phyloP scores from a whole-genome alignment of 2,113 vertebrate species.

The Anolis carolinensis region DNA sequence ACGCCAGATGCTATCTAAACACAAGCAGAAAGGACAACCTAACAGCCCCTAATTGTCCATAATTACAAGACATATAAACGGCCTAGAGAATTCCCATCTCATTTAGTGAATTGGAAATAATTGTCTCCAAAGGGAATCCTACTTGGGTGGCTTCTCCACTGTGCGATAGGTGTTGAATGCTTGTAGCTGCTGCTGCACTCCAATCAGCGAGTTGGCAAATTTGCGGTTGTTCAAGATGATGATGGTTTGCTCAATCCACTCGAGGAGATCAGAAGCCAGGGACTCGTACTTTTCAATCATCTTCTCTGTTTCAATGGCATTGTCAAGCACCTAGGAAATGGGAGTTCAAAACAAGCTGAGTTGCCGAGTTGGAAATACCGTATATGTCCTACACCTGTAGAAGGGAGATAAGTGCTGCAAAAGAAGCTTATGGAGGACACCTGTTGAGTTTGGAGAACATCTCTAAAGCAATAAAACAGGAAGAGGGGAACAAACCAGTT shows the following conservation, averaged over 20 bases:
- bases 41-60: not conserved
- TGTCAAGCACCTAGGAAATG: conserved; percentile 87
- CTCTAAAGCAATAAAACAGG: not conserved
- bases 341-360: conserved; percentile 33
- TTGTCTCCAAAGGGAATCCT: conserved; percentile 55
- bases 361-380: not conserved
- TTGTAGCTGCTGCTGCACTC: conserved; percentile 95
- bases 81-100: conserved; percentile 6
- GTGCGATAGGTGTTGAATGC: conserved; percentile 98
- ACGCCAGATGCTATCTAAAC: not conserved
- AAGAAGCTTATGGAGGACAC: not conserved
- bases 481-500: not conserved
- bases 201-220: conserved; percentile 93
- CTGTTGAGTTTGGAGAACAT: not conserved
- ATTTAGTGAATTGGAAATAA: conserved; percentile 7
- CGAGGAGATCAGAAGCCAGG: conserved; percentile 93
- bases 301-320: conserved; percentile 96
- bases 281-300: conserved; percentile 97
- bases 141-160: conserved; percentile 97
- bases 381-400: conserved; percentile 2
- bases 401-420: not conserved
- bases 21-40: not conserved
- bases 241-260: conserved; percentile 98
- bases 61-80: not conserved
- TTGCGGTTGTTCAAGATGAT: conserved; percentile 98